Evolutionary conservation across 2,888 invertebrate species (phyloP), one percentile per base, ranked within the genome.

Genomic region (Rotaria magnacalcarata): DNA sequence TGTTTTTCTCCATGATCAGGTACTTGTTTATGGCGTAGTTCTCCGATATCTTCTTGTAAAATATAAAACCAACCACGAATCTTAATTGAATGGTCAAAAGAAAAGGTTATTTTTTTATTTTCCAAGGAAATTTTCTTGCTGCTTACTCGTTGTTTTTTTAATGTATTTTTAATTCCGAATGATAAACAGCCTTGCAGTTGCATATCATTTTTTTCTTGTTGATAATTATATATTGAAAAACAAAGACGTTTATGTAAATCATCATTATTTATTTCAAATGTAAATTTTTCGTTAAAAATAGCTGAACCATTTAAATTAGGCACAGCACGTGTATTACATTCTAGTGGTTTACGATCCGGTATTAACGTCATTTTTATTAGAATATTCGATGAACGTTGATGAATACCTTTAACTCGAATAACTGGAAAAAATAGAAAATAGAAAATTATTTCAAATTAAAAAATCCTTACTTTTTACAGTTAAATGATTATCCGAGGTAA

Each of bases 291-390:
- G n/a, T 80, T 80, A 47, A 80, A 80, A 47, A 47, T 47, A 24
- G 80, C 24, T 47, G 43, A 47, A 80, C n/a, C 14, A 47, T 80
- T 80, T n/a, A 80, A 0, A 80, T 80, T 80, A 0, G 80, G 80
- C 10, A 80, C 47, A 80, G n/a, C 80, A 80, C 80, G 80, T 80
- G 80, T 80, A 80, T 80, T 80, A 47, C 80, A 80, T 80, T 80
- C 80, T 14, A 80, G 47, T 16, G 80, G 80, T 80, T 80, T 80
- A n/a, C 47, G 24, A 80, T 80, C 80, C 10, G 80, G 80, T 47
- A 80, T 80, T n/a, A 80, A n/a, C 0, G 80, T 80, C 43, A 80
- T 80, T 80, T 80, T 80, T 4, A 80, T 14, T 21, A 80, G n/a
- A 5, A 80, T 80, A 80, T 80, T 80, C 14, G 80, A 80, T 47